Percentiles rank a stretch among this genome's conserved stretches.
These are phyloP conservation scores for Microcebus murinus DNA, from an alignment of 2,113 vertebrate species.

Conservation along the genomic window DNA sequence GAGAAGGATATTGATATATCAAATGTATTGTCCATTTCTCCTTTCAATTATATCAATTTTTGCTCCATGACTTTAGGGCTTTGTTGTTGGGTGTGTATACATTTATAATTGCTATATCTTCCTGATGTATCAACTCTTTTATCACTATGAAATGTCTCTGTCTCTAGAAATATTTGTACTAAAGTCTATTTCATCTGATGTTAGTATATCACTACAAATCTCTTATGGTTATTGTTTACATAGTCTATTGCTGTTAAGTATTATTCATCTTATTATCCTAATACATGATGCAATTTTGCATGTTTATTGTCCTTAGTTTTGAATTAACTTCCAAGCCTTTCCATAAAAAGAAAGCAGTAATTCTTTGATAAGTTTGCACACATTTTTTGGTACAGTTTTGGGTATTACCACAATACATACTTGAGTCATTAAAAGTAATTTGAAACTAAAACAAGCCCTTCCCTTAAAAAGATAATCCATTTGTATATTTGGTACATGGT, in stretches of 20 bases:
- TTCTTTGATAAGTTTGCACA: neutral
- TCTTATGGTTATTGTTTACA: neutral
- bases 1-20: neutral
- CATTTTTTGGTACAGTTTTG: neutral
- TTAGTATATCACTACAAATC: neutral
- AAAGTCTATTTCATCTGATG: neutral
- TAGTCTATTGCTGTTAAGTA: neutral
- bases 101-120: neutral
- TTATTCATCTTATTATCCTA: neutral
- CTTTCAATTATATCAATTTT: neutral
- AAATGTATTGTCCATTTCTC: neutral
- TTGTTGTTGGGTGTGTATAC: neutral
- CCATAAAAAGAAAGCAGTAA: neutral
- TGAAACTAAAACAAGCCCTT: neutral
- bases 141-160: neutral
- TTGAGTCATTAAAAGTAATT: neutral
- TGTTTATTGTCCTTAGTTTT: neutral
- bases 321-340: neutral
- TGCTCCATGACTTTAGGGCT: neutral
- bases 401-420: neutral
- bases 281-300: neutral
- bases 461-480: neutral
- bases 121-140: neutral
- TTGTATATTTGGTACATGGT: neutral
- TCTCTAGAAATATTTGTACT: neutral